A percentile compares a stretch with the other conserved stretches of the same genome.
Conservation (phyloP, 2,113 vertebrate species). For the Clarias batrachus region DNA sequence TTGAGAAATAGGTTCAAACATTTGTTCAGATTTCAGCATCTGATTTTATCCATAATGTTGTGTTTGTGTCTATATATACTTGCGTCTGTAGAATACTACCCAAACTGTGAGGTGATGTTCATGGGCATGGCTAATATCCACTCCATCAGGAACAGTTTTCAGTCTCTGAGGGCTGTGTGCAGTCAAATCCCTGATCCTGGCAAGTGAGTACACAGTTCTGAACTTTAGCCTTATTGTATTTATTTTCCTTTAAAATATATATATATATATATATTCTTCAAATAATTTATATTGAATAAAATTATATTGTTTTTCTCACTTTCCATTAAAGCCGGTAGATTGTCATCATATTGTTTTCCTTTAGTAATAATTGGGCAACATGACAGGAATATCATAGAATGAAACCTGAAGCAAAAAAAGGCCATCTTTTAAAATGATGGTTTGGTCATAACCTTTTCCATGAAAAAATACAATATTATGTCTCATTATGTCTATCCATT, state of each 20-base stretch:
- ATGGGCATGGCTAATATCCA: slow-evolving; percentile 99
- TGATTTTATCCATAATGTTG: no score
- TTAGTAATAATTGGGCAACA: neutral
- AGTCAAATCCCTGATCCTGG: slow-evolving; percentile 98
- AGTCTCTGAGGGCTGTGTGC: slow-evolving; percentile 91
- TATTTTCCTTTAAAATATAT: neutral
- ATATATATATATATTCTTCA: no score
- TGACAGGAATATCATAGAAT: neutral
- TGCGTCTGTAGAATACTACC: slow-evolving; percentile 88
- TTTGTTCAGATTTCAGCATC: no score
- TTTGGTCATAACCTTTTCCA: neutral
- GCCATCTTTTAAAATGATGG: neutral
- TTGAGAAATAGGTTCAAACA: neutral
- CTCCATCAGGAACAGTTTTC: slow-evolving; percentile 96
- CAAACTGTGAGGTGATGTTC: slow-evolving; percentile 96
- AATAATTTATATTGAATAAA: no score
- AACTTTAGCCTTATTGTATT: slow-evolving; percentile 53
- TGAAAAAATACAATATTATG: neutral
- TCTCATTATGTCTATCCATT: neutral
- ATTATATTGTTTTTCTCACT: neutral
- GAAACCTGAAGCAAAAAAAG: neutral
- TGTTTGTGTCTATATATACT: slow-evolving; percentile 35
- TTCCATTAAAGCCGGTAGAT: neutral
- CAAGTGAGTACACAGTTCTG: slow-evolving; percentile 82
- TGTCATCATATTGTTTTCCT: neutral